Conservation (phyloP, 1,140 invertebrate species). For the Drosophila nigromelanica region DNA sequence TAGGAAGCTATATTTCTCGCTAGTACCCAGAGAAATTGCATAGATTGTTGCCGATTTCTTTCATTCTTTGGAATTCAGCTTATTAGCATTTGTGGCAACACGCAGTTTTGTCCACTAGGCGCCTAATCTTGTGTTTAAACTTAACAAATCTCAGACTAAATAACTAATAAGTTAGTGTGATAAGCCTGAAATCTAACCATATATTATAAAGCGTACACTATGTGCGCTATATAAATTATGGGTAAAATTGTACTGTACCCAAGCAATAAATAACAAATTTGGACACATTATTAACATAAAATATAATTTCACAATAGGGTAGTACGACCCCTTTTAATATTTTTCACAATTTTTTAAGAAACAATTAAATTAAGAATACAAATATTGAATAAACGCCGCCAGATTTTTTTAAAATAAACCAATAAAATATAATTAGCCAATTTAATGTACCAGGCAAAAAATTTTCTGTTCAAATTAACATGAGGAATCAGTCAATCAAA, state of each 20-base stretch:
- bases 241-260: neutral
- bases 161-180: neutral
- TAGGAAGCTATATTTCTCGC: slow-evolving; percentile 24
- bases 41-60: slow-evolving; percentile 28
- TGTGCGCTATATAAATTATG: neutral
- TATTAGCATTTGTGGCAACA: slow-evolving; percentile 17
- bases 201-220: neutral
- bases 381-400: too few relatives aligned
- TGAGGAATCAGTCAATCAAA: too few relatives aligned
- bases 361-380: too few relatives aligned
- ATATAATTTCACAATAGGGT: too few relatives aligned
- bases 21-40: slow-evolving; percentile 26
- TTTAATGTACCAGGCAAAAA: too few relatives aligned
- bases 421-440: too few relatives aligned
- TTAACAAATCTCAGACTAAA: slow-evolving; percentile 22
- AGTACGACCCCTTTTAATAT: too few relatives aligned
- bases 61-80: slow-evolving; percentile 17
- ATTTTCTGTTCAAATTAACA: too few relatives aligned
- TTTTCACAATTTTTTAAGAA: too few relatives aligned
- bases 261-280: neutral
- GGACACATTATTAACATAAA: neutral
- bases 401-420: too few relatives aligned
- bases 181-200: neutral
- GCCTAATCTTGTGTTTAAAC: slow-evolving; percentile 13
- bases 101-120: slow-evolving; percentile 18